Percentiles rank a stretch among this genome's conserved stretches.
Conservation (phyloP, 2,113 vertebrate genomes). For the Prunella fulvescens region DNA sequence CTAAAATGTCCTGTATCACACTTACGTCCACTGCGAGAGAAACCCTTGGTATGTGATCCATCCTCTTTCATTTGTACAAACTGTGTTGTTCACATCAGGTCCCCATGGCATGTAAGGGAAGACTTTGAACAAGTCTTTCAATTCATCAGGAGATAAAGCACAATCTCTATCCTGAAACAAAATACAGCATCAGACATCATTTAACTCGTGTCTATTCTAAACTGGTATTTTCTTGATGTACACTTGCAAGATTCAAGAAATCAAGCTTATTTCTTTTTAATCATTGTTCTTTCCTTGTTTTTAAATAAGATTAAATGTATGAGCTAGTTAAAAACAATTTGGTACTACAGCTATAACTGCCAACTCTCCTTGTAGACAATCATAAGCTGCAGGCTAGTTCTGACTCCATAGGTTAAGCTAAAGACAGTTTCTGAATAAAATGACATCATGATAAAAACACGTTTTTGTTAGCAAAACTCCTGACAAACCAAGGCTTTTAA, state of each 20-base stretch:
- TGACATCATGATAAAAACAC: background rate
- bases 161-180: conserved; percentile 91
- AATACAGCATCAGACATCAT: background rate
- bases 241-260: background rate
- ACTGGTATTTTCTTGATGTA: background rate
- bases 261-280: background rate
- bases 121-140: conserved; percentile 96
- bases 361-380: background rate
- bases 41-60: conserved; percentile 99
- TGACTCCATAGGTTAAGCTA: background rate
- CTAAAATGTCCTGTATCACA: background rate
- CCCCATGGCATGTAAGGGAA: conserved; percentile 99
- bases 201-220: background rate
- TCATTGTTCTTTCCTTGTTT: background rate
- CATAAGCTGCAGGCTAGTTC: background rate
- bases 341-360: background rate
- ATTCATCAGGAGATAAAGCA: conserved; percentile 91
- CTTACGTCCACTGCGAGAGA: conserved; percentile 99
- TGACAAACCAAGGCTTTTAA: background rate
- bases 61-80: conserved; percentile 92
- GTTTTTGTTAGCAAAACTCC: background rate
- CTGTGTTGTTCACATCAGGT: conserved; percentile 95
- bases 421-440: background rate
- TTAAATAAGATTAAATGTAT: background rate
- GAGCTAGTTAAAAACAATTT: background rate